Evolutionary conservation across 2,113 vertebrate genomes (phyloP).

Genomic region (Tonatia bakeri): DNA sequence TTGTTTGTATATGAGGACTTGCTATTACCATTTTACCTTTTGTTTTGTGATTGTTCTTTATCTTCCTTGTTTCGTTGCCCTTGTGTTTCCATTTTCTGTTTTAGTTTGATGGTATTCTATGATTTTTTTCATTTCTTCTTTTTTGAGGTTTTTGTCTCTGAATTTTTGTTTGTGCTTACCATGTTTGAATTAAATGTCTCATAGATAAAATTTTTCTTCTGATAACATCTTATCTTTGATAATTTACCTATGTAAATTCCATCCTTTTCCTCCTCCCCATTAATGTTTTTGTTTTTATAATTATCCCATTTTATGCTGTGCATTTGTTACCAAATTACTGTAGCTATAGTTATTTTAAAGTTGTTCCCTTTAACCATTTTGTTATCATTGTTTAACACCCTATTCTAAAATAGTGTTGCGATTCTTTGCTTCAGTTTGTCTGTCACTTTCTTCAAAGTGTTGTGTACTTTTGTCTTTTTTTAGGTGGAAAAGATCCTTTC

Average conservation of each 20-base stretch:
- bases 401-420: background rate
- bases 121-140: background rate
- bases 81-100: background rate
- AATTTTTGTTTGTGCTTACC: background rate
- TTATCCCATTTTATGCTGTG: background rate
- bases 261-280: background rate
- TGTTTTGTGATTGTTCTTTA: background rate
- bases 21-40: background rate
- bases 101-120: background rate
- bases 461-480: background rate
- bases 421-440: background rate
- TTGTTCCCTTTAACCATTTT: background rate
- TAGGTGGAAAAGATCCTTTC: background rate
- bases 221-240: background rate
- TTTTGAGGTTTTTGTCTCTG: background rate
- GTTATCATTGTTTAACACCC: background rate
- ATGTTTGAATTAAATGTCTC: background rate
- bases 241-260: background rate
- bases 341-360: background rate
- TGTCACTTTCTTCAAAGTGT: background rate
- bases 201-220: background rate
- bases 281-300: background rate
- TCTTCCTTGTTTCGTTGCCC: background rate
- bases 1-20: background rate
- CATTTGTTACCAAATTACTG: background rate